A percentile compares a stretch with the other conserved stretches of the same genome.
phyloP scores from a whole-genome alignment of 1,140 invertebrate genomes.

The Camponotus pennsylvanicus region DNA sequence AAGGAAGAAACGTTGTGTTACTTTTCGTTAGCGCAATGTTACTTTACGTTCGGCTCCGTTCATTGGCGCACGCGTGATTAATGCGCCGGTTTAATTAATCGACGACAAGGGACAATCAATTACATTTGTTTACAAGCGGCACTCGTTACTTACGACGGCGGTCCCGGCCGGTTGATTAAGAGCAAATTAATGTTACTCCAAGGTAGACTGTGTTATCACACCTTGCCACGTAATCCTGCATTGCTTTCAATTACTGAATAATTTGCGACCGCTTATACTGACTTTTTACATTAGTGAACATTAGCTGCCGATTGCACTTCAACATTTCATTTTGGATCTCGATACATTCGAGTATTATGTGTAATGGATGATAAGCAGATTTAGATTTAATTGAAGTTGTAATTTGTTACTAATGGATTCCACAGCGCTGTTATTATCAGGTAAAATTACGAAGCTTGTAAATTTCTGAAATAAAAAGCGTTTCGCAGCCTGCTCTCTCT shows the following conservation, averaged over 20 bases:
- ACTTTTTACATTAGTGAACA: not conserved
- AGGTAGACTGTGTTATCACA: conserved; percentile 63
- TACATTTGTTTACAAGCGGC: conserved; percentile 76
- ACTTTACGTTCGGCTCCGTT: conserved; percentile 41
- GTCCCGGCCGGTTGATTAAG: conserved; percentile 65
- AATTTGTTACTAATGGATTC: not conserved
- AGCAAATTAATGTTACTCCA: conserved; percentile 71
- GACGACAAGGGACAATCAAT: conserved; percentile 75
- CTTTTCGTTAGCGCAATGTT: conserved; percentile 26
- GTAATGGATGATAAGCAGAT: not conserved
- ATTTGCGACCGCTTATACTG: conserved; percentile 25
- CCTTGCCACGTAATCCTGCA: conserved; percentile 21
- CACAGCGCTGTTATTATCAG: not conserved
- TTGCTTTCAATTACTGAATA: conserved; percentile 39
- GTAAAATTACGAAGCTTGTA: not conserved
- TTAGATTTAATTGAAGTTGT: not conserved
- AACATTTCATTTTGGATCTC: not conserved
- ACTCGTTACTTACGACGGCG: conserved; percentile 65
- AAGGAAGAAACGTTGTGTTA: not conserved
- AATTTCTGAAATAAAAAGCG: not conserved
- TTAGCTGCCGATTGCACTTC: not conserved
- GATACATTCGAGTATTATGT: not conserved
- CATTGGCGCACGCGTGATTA: conserved; percentile 62
- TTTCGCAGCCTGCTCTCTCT: not conserved
- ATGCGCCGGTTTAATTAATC: conserved; percentile 74